Percentiles rank a stretch among this genome's conserved stretches.
Conservation (phyloP, 1,140 invertebrate genomes). For the Asbolus verrucosus region DNA sequence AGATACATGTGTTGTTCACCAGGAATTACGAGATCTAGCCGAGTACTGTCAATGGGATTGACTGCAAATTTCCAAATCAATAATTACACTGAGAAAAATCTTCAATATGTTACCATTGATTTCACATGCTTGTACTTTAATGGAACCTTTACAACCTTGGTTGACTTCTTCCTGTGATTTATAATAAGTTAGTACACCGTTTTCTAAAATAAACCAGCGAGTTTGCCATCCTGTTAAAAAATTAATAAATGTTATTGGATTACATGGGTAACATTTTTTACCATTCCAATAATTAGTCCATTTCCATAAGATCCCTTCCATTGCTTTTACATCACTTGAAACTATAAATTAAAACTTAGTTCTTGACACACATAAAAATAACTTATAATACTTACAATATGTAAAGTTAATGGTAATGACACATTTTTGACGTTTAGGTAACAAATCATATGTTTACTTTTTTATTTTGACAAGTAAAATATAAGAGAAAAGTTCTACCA, state of each 20-base stretch:
- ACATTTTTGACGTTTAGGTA: slow-evolving; percentile 1
- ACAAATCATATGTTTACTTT: not conserved
- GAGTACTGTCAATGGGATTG: slow-evolving; percentile 76
- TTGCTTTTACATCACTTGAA: slow-evolving; percentile 57
- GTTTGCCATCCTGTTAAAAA: slow-evolving; percentile 82
- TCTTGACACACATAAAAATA: not conserved
- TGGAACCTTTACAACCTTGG: slow-evolving; percentile 86
- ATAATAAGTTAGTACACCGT: slow-evolving; percentile 85
- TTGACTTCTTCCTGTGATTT: slow-evolving; percentile 85
- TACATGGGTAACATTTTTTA: slow-evolving; percentile 63
- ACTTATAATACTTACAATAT: not conserved
- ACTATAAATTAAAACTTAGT: not conserved
- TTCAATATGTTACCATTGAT: slow-evolving; percentile 75
- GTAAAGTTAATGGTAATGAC: not conserved
- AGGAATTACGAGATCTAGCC: slow-evolving; percentile 84
- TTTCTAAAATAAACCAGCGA: slow-evolving; percentile 85
- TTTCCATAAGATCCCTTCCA: slow-evolving; percentile 84
- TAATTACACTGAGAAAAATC: not conserved
- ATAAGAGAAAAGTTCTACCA: too few relatives aligned
- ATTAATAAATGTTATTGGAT: slow-evolving; percentile 5
- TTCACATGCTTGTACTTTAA: slow-evolving; percentile 86
- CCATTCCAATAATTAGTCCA: slow-evolving; percentile 89
- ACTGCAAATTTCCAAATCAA: slow-evolving; percentile 68
- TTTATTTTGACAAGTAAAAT: slow-evolving; percentile 2
- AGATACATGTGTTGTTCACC: slow-evolving; percentile 86